Percentiles rank a stretch among this genome's conserved stretches.
Conservation (phyloP, 2,888 invertebrate genomes). For the Andrena flavipes region DNA sequence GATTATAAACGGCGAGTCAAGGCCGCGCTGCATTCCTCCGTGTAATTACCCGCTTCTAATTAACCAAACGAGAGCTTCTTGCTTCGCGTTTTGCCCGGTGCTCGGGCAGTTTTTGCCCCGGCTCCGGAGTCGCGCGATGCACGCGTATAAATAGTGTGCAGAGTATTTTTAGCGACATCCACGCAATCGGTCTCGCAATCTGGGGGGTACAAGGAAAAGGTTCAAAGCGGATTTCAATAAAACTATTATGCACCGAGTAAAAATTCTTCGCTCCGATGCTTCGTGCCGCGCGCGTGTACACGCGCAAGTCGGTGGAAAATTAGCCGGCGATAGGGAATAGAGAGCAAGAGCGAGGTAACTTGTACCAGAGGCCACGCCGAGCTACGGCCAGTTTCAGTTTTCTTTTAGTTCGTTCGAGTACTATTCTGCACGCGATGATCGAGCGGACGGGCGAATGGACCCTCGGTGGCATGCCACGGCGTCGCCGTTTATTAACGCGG, state of each 20-base stretch:
- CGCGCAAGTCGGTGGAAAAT: conserved; percentile 36
- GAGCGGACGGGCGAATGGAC: conserved; percentile 10
- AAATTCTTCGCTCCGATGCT: conserved; percentile 10
- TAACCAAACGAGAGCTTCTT: conserved; percentile 31
- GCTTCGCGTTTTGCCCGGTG: neutral
- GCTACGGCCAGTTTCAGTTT: conserved; percentile 1
- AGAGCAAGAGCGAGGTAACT: conserved; percentile 37
- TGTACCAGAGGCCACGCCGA: conserved; percentile 22
- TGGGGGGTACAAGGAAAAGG: too few relatives aligned
- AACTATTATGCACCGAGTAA: neutral
- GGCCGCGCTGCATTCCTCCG: neutral
- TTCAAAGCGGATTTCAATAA: conserved; percentile 10
- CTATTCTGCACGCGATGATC: conserved; percentile 44
- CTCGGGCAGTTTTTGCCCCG: neutral
- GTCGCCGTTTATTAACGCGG: conserved; percentile 45
- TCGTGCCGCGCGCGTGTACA: conserved; percentile 1
- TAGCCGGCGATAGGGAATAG: conserved; percentile 40
- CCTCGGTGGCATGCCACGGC: conserved; percentile 24
- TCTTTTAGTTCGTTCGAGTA: conserved; percentile 10
- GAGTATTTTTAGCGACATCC: conserved; percentile 1
- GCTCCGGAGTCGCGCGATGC: neutral
- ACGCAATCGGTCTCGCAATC: conserved; percentile 9
- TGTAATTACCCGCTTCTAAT: conserved; percentile 34
- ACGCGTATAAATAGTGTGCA: neutral
- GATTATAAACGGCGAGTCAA: neutral